These are phyloP conservation scores for Oscheius sp. DNA, from an alignment of 2,888 invertebrate species.

Conservation along the genomic window DNA sequence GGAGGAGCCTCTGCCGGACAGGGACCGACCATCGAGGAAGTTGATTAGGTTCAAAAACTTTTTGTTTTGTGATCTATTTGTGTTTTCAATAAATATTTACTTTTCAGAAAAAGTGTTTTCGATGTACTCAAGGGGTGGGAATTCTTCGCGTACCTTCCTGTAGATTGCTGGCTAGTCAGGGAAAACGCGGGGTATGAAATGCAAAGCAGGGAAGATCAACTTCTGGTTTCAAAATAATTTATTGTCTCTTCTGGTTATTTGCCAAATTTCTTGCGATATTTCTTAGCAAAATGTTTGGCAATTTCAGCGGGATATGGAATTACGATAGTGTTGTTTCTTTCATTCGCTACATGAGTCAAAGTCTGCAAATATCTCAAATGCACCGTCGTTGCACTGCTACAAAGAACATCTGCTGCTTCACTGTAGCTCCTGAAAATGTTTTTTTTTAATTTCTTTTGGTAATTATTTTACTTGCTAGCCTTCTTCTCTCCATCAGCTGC, in stretches of 20 bases:
- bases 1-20: constrained; percentile 76
- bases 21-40: constrained; percentile 77
- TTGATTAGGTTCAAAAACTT: constrained; percentile 74
- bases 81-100: no score
- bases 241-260: no score
- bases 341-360: constrained; percentile 59
- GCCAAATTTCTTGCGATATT: constrained; percentile 23
- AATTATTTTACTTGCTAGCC: constrained; percentile 58
- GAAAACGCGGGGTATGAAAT: no score
- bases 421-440: constrained; percentile 77
- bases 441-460: no score
- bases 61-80: no score
- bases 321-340: constrained; percentile 68
- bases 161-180: no score
- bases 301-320: constrained; percentile 68
- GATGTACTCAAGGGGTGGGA: no score
- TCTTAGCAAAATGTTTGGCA: constrained; percentile 52
- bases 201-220: no score
- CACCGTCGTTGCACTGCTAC: constrained; percentile 92
- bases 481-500: constrained; percentile 70
- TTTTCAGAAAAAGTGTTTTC: no score
- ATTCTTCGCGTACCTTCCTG: no score
- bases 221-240: no score
- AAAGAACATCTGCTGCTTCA: constrained; percentile 94
- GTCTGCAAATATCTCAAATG: constrained; percentile 85